A percentile compares a stretch with the other conserved stretches of the same genome.
phyloP scores from a whole-genome alignment of 2,113 vertebrate species.

The Pandion haliaetus region DNA sequence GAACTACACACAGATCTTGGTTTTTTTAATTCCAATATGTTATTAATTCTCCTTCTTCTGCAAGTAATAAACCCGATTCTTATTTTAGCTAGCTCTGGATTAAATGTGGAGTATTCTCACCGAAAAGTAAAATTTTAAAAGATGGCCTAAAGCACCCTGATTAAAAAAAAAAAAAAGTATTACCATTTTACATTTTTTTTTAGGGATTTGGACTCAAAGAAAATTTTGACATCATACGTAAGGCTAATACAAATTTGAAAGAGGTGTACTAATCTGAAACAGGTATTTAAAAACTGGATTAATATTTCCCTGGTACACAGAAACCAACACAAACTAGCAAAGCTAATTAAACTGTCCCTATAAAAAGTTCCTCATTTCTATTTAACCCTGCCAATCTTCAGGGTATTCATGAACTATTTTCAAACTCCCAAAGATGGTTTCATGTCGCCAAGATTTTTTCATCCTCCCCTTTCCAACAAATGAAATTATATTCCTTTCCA shows the following conservation, averaged over 20 bases:
- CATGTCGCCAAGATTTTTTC: neutral
- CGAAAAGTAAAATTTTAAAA: neutral
- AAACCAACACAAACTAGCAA: neutral
- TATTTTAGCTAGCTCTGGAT: neutral
- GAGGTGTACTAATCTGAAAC: neutral
- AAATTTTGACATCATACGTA: neutral
- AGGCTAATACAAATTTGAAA: neutral
- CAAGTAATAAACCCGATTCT: neutral
- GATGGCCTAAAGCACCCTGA: neutral
- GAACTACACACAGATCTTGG: neutral
- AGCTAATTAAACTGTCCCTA: neutral
- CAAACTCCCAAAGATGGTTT: neutral
- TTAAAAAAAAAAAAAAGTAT: neutral
- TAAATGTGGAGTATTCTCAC: neutral
- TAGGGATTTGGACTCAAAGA: neutral
- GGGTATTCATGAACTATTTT: conserved; percentile 6
- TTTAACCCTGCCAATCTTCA: neutral
- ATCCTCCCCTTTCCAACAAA: neutral
- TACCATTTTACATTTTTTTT: neutral
- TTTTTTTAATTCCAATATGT: neutral
- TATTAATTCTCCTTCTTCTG: conserved; percentile 9
- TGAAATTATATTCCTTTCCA: conserved; percentile 2
- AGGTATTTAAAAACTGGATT: neutral
- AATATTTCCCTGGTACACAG: neutral
- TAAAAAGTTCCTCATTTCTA: neutral